Percentiles rank a stretch among this genome's conserved stretches.
phyloP scores from a whole-genome alignment of 92 coral and sea anemone species.

The Virgularia gustaviana region DNA sequence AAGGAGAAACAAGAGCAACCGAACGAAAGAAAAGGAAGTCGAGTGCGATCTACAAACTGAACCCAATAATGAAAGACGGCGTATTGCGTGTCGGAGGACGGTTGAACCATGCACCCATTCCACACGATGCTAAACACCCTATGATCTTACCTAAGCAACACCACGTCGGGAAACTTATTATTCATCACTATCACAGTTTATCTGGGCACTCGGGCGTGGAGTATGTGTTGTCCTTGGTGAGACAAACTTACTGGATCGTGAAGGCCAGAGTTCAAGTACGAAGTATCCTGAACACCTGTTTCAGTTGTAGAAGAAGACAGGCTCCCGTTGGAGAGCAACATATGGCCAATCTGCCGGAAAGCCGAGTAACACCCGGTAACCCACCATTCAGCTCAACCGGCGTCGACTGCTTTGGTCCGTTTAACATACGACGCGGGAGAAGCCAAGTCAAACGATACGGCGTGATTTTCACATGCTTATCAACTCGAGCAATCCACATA shows the following conservation, averaged over 20 bases:
- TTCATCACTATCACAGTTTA: conserved; percentile 26
- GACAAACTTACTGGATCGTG: conserved; percentile 43
- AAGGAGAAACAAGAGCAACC: too few species aligned
- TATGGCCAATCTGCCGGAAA: conserved; percentile 51
- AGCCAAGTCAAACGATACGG: conserved; percentile 42
- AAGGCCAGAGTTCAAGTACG: conserved; percentile 42
- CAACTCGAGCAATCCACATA: conserved; percentile 48
- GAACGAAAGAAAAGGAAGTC: too few species aligned
- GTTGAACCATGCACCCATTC: conserved; percentile 35
- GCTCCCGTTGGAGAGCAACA: conserved; percentile 41
- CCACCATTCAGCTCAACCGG: conserved; percentile 49
- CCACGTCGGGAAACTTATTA: conserved; percentile 42
- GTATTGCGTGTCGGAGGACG: conserved; percentile 53
- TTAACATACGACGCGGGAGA: conserved; percentile 41
- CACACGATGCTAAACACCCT: conserved; percentile 34
- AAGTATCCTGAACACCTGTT: conserved; percentile 37
- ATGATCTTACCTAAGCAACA: conserved; percentile 48
- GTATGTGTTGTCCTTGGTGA: conserved; percentile 31
- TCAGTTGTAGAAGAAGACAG: conserved; percentile 44
- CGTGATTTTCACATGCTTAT: conserved; percentile 52
- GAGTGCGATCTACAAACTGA: conserved; percentile 35
- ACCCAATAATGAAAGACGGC: conserved; percentile 38
- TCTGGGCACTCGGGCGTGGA: conserved; percentile 49
- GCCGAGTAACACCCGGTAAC: conserved; percentile 31
- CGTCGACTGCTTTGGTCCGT: conserved; percentile 47